These are phyloP conservation scores for Triplophysa rosa DNA, from an alignment of 2,113 vertebrate genomes.

Conservation along the genomic window DNA sequence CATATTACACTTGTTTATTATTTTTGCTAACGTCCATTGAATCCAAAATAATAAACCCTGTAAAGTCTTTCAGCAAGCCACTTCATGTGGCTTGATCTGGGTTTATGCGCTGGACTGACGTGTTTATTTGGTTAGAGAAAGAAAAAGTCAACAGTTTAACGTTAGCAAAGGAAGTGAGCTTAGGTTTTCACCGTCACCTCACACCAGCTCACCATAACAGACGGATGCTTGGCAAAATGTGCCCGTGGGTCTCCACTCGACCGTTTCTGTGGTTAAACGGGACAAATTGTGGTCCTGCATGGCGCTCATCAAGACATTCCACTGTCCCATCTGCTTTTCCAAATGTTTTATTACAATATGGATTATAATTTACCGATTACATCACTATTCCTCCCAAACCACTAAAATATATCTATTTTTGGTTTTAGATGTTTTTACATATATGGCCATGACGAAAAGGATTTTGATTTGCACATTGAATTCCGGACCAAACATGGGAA, in stretches of 20 bases:
- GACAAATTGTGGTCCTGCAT: slow-evolving; percentile 1
- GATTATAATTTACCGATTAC: neutral
- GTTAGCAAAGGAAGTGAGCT: slow-evolving; percentile 24
- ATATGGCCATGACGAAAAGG: neutral
- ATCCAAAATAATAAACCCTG: neutral
- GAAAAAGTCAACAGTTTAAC: slow-evolving; percentile 2
- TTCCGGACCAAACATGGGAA: neutral
- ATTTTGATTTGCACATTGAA: neutral
- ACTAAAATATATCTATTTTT: neutral
- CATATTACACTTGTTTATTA: neutral
- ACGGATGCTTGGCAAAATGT: slow-evolving; percentile 14
- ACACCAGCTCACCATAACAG: neutral
- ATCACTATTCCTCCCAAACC: neutral
- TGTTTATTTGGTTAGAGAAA: neutral
- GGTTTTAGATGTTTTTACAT: neutral
- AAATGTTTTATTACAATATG: neutral
- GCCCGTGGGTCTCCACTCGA: neutral
- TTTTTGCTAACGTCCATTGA: neutral
- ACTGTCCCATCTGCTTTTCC: neutral
- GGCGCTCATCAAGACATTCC: neutral
- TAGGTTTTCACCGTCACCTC: neutral
- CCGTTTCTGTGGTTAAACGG: slow-evolving; percentile 22
- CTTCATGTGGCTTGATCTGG: neutral
- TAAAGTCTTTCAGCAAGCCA: neutral
- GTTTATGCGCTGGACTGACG: neutral